Evolutionary conservation across 2,888 invertebrate species (phyloP), one percentile per base, ranked within the genome.

Genomic region (Sinodicranocentrus sp.): DNA sequence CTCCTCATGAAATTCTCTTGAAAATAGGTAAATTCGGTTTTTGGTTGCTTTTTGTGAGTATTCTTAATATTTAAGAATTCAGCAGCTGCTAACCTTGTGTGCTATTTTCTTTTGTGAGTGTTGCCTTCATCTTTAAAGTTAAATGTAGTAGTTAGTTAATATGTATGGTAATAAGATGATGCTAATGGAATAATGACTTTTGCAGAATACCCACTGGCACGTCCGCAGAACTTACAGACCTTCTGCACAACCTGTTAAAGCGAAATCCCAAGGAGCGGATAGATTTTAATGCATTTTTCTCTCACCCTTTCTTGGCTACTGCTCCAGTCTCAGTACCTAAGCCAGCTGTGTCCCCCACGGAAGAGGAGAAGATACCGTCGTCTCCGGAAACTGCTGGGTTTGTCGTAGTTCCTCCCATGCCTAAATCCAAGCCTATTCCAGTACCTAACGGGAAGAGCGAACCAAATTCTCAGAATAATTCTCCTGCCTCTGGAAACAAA

Each of bases 221-320:
- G 13, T 98, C 98, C 82, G 93, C 94, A 15, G 96, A 97, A 90
- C 92, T 99, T 86, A 94, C 95, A 89, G 96, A 96, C 91, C 93
- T 99, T 87, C 92, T 99, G 86, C 93, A 94, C 90, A 95, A 96
- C 61, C 92, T 99, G 84, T 90, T 94, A 85, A 95, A 97, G 89
- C 94, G 98, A 87, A 98, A 97, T 91, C 95, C 99, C 65, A 94
- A 95, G 90, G 98, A 99, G 90, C 93, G 99, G 88, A 97, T 99
- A 93, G 95, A 97, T 85, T 99, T 99, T 91, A 97, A 98, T 90
- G 94, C 94, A 85, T 99, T 99, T 92, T 99, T 99, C 92, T 94
- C 94, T 90, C 99, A 99, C 91, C 94, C 95, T 65, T 99, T 99
- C 92, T 90, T 90, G 72, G 88, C 89, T 1, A 87, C 89, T 57